phyloP scores from a whole-genome alignment of 2,113 vertebrate genomes.

The Motacilla alba region DNA sequence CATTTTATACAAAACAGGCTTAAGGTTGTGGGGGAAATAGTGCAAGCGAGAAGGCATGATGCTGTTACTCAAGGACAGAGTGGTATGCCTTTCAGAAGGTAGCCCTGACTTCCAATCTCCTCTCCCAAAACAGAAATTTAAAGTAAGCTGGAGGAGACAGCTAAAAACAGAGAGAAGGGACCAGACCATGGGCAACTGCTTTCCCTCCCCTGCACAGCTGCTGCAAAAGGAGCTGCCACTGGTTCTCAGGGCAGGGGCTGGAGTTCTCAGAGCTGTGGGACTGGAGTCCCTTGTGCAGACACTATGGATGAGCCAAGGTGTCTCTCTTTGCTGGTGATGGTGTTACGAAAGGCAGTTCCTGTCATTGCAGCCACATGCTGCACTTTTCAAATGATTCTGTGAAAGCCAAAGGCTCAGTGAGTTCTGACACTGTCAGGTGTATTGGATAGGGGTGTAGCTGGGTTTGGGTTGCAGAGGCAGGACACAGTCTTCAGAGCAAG shows the following conservation, averaged over 20 bases:
- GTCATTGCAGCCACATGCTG: not conserved
- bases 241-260: not conserved
- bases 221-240: not conserved
- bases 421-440: not conserved
- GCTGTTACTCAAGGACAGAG: not conserved
- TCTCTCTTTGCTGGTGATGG: not conserved
- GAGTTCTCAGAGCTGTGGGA: not conserved
- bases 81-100: not conserved
- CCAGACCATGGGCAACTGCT: not conserved
- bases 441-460: too few species aligned
- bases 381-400: not conserved
- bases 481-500: not conserved
- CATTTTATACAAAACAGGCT: not conserved
- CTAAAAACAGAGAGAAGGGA: not conserved
- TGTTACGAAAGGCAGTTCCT: not conserved
- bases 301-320: not conserved
- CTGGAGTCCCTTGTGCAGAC: not conserved
- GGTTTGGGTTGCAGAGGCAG: not conserved
- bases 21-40: rapidly evolving
- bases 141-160: not conserved
- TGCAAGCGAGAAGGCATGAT: not conserved
- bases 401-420: not conserved
- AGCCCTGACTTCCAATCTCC: not conserved
- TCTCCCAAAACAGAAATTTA: not conserved
- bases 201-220: not conserved